phyloP scores from a whole-genome alignment of 2,797 vertebrate genomes.

The Sciaenops ocellatus region DNA sequence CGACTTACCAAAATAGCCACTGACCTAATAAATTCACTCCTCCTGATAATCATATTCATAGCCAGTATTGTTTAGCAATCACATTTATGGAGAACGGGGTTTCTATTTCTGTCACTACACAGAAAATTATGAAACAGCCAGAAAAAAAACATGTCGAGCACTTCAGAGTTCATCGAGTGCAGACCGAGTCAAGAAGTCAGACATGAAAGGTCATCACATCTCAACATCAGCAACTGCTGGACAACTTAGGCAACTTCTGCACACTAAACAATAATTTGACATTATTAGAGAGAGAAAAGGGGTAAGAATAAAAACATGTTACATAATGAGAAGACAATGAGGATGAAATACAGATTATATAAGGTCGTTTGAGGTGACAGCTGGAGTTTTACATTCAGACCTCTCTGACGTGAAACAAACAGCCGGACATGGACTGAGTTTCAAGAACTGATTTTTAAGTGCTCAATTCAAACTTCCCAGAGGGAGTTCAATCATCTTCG shows the following conservation, averaged over 20 bases:
- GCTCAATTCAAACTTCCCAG: slow-evolving; percentile 40
- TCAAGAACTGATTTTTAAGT: slow-evolving; percentile 16
- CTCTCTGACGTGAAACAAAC: background rate
- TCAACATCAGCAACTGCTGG: background rate
- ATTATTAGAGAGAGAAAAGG: background rate
- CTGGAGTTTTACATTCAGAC: slow-evolving; percentile 23
- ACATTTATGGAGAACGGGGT: background rate
- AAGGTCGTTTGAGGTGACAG: slow-evolving; percentile 32
- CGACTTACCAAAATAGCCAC: slow-evolving; percentile 73
- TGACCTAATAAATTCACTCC: slow-evolving; percentile 70
- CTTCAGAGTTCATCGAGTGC: slow-evolving; percentile 8
- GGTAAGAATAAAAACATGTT: slow-evolving; percentile 17
- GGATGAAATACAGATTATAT: slow-evolving; percentile 25
- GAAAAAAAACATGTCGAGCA: background rate
- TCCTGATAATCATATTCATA: slow-evolving; percentile 32
- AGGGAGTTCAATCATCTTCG: slow-evolving; percentile 56
- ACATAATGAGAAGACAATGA: slow-evolving; percentile 31
- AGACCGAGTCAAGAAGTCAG: background rate
- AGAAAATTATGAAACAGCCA: slow-evolving; percentile 3
- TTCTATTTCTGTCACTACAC: slow-evolving; percentile 5
- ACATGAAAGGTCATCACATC: background rate
- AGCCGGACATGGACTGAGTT: background rate
- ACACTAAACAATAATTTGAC: background rate
- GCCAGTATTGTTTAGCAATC: slow-evolving; percentile 12
- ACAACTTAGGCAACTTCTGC: background rate